phyloP scores from a whole-genome alignment of 2,888 invertebrate genomes.

The Eupsilia transversa region DNA sequence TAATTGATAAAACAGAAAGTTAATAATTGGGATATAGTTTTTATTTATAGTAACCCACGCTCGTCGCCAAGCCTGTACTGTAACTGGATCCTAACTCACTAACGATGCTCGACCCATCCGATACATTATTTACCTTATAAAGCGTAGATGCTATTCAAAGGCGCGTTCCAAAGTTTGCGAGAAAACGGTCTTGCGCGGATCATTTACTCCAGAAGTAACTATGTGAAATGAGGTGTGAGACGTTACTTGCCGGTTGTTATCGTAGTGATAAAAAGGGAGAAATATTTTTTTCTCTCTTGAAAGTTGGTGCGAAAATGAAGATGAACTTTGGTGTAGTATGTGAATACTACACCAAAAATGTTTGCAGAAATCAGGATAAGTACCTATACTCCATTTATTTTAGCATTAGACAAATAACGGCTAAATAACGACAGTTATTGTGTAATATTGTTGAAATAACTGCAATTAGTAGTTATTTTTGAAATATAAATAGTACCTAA shows the following conservation, averaged over 20 bases:
- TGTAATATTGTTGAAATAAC: no score
- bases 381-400: no score
- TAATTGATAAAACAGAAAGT: not conserved
- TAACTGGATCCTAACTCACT: conserved; percentile 43
- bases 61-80: conserved; percentile 32
- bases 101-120: conserved; percentile 58
- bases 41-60: not conserved
- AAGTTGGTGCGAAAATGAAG: not conserved
- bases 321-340: no score
- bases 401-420: no score
- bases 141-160: conserved; percentile 50
- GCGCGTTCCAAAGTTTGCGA: conserved; percentile 54
- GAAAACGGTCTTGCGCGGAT: conserved; percentile 33
- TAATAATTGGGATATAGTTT: not conserved
- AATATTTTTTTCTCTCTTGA: conserved; percentile 10
- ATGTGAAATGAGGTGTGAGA: conserved; percentile 50
- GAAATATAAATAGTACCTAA: no score
- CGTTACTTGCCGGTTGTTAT: conserved; percentile 40
- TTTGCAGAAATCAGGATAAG: not conserved
- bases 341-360: not conserved
- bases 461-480: no score
- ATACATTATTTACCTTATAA: conserved; percentile 62
- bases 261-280: conserved; percentile 18
- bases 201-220: conserved; percentile 45
- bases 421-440: no score